Base-by-base conservation (phyloP, 2,888 invertebrate species). In the Cerceris ruficornis region DNA sequence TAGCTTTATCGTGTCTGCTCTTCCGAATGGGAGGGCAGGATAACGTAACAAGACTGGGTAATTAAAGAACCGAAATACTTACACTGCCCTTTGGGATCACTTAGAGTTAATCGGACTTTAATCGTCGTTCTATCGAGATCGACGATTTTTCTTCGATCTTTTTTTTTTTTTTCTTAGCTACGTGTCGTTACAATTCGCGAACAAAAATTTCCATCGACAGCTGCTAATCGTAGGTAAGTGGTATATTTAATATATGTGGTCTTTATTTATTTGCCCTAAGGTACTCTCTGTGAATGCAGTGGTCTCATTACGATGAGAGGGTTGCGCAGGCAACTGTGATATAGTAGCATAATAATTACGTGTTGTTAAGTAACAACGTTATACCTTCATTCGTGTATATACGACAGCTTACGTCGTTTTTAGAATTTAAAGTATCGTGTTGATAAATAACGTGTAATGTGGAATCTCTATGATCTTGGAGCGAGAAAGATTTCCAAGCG, bases 291-390 rank as follows among this genome's bases (percentile, higher is more conserved):
- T 54, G 43, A 65, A 73, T 67, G 69, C 80, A 81, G 72, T 84
- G 66, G 64, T 83, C 75, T 81, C 75, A 75, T 77, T 77, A 86
- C 71, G 75, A 80, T 81, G 84, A 80, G 75, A 68, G 70, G 81
- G 87, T 88, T 88, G 86, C 86, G 84, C 82, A 87, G 82, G 87
- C 90, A 90, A 90, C 90, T 90, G 90, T 91, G 91, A 91, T 90
- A 90, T 83, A 82, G 77, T 89, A 90, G 88, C 89, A 89, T 90
- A 89, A 89, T 89, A 87, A 72, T 68, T 82, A 68, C 46, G 58
- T 59, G 59, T 77, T 62, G 60, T 86, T 83, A 85, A 81, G 55
- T 59, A 69, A 69, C 57, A 71, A 76, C 64, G 83, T 55, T 46
- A 69, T 83, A 85, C 46, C 77, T 78, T 83, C 76, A 46, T 43